These are phyloP conservation scores for Cephus rjabovi DNA, from an alignment of 2,888 invertebrate genomes.

Conservation along the genomic window DNA sequence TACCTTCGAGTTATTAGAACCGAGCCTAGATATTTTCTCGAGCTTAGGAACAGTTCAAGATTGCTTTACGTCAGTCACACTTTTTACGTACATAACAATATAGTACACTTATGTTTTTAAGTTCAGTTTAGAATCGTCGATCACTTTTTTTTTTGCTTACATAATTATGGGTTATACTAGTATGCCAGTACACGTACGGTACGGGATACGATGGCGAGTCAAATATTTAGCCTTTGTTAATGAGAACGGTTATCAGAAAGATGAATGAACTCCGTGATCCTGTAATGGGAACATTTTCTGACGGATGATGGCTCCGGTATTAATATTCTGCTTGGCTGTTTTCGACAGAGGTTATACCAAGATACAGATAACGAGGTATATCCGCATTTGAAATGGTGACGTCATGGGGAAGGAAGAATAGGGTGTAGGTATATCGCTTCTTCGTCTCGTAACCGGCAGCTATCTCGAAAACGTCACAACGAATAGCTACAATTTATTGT, in stretches of 20 bases:
- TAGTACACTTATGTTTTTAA: background rate
- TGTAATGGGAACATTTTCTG: background rate
- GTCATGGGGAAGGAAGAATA: background rate
- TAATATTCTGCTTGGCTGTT: conserved; percentile 17
- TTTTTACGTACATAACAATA: background rate
- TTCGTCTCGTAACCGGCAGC: conserved; percentile 24
- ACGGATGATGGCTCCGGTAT: background rate
- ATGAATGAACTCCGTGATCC: background rate
- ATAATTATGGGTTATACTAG: background rate
- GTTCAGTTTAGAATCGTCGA: background rate
- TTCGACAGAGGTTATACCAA: conserved; percentile 26
- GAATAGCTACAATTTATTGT: conserved; percentile 42
- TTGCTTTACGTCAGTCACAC: background rate
- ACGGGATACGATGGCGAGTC: background rate
- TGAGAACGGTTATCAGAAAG: background rate
- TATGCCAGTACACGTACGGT: background rate
- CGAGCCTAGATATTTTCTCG: background rate
- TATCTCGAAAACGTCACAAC: conserved; percentile 43
- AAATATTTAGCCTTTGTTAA: background rate
- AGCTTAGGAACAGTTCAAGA: background rate
- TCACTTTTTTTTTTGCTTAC: background rate
- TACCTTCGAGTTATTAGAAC: background rate
- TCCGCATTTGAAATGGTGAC: conserved; percentile 19
- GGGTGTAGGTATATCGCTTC: conserved; percentile 29
- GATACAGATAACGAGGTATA: conserved; percentile 29